phyloP scores from a whole-genome alignment of 1,140 invertebrate genomes.

The Agrypnia vestita region DNA sequence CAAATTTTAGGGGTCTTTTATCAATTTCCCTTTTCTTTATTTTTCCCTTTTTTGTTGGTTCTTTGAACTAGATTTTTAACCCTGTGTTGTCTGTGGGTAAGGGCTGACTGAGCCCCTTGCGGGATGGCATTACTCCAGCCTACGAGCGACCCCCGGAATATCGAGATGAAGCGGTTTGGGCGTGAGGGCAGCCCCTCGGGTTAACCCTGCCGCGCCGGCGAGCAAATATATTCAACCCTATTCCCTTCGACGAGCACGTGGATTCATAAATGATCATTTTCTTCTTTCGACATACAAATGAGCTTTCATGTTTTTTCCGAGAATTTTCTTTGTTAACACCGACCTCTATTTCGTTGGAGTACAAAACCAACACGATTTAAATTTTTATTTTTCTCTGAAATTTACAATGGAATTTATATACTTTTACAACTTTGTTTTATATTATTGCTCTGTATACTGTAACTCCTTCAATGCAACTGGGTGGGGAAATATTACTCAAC shows the following conservation, averaged over 20 bases:
- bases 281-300: conserved; percentile 1
- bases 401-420: no score
- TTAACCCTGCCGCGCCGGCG: neutral
- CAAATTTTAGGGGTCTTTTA: no score
- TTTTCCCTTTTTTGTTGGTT: conserved; percentile 17
- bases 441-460: no score
- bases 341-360: no score
- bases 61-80: conserved; percentile 34
- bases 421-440: no score
- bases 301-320: neutral
- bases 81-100: conserved; percentile 13
- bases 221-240: conserved; percentile 8
- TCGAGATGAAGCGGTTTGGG: conserved; percentile 17
- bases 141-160: neutral
- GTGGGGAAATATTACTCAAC: no score
- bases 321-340: no score
- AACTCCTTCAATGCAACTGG: no score
- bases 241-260: neutral
- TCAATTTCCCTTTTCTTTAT: neutral
- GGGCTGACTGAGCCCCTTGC: conserved; percentile 1
- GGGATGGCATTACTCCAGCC: conserved; percentile 6
- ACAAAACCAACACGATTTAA: no score
- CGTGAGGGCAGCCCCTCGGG: neutral
- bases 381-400: no score
- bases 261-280: conserved; percentile 7